phyloP scores from a whole-genome alignment of 2,113 vertebrate genomes.

The Hemichromis elongatus region DNA sequence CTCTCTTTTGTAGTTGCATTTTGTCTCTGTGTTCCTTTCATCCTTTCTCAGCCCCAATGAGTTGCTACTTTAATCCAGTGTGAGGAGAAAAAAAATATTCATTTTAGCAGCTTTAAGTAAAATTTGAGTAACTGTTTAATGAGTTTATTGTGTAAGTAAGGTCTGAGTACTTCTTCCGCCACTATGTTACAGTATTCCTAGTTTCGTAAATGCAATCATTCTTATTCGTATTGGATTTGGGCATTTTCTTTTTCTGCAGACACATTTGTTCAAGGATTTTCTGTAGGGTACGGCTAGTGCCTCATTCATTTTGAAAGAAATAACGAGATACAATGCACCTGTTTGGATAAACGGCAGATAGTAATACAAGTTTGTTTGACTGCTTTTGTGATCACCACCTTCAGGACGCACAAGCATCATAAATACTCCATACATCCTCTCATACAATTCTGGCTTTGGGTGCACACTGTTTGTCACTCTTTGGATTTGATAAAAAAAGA shows the following conservation, averaged over 20 bases:
- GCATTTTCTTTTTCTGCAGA: neutral
- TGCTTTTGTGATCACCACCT: constrained; percentile 59
- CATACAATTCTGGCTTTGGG: constrained; percentile 55
- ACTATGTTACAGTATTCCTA: neutral
- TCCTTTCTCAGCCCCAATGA: neutral
- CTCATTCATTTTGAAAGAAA: constrained; percentile 37
- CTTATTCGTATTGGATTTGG: neutral
- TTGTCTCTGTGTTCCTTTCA: neutral
- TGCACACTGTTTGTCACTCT: constrained; percentile 61
- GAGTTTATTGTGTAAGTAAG: neutral
- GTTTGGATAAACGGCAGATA: constrained; percentile 19
- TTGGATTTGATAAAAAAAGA: constrained; percentile 70
- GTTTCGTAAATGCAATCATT: neutral
- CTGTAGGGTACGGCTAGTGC: neutral
- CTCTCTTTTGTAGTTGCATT: neutral
- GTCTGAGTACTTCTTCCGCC: neutral
- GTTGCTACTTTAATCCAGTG: neutral
- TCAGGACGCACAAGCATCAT: constrained; percentile 59
- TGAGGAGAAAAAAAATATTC: neutral
- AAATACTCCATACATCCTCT: constrained; percentile 62
- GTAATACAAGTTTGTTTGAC: constrained; percentile 58
- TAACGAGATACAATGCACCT: constrained; percentile 4
- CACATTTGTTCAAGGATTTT: constrained; percentile 18
- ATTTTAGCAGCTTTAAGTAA: neutral
- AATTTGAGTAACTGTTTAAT: neutral